Base-by-base conservation (phyloP, 2,888 invertebrate genomes). In the Gymnocheta viridis region DNA sequence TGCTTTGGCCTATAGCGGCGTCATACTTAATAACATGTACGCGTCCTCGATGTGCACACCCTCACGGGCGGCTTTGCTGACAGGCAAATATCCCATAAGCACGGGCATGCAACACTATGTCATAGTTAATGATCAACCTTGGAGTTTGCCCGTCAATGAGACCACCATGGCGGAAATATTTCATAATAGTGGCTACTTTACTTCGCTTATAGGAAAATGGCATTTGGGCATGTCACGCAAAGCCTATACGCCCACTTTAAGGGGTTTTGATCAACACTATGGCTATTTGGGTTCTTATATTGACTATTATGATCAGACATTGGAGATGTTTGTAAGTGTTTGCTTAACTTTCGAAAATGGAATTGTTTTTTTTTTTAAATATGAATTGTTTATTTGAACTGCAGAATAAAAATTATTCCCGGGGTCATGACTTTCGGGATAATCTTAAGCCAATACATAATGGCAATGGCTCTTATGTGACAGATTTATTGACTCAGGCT, bases 201-300 rank as follows among this genome's bases (percentile, higher is more conserved):
- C 97, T 0, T 95, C 96, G 89, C 93, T 97, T 6, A 94, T 98
- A 9, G 98, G 98, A 24, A 98, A 98, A 93, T 98, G 98, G 98
- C 96, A 96, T 91, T 93, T 98, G 82, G 98, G 98, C 5, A 96
- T 95, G 93, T 95, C 94, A 86, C 93, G 94, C 69, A 88, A 87
- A 14, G 86, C 85, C 0, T 93, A 93, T 88, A 94, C 96, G 10
- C 97, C 97, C 0, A 94, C 94, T 0, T 92, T 92, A 85, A 93
- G 97, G 60, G 97, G 97, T 5, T 98, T 96, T 88, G 95, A 96
- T 87, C 93, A 94, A 1, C 96, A 97, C 90, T 96, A 94, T 89
- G 98, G 98, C 0, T 97, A 97, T 89, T 95, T 96, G 93, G 95
- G 95, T 78, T 97, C 97, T 0, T 95, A 94, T 87, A 94, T 96